phyloP scores from a whole-genome alignment of 1,140 invertebrate species.

The Magallana gigas region DNA sequence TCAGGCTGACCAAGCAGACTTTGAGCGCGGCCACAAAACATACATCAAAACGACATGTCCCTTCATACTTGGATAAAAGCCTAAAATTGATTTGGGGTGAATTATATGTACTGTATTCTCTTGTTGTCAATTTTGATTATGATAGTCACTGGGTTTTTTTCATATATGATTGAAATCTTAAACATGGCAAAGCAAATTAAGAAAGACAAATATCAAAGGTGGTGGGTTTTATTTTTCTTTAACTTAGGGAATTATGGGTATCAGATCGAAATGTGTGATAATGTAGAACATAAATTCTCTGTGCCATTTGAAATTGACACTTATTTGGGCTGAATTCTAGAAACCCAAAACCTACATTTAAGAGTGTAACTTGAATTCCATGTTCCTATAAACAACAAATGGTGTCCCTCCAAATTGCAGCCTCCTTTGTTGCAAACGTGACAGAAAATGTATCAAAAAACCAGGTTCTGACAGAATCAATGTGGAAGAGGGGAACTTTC shows the following conservation, averaged over 20 bases:
- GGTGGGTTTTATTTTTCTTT: conserved; percentile 30
- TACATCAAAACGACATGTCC: conserved; percentile 20
- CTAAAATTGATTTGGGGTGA: conserved; percentile 15
- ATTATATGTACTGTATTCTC: neutral
- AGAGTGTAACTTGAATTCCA: conserved; percentile 28
- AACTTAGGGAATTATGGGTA: conserved; percentile 8
- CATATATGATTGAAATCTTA: neutral
- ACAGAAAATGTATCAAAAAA: conserved; percentile 22
- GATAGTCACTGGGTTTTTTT: neutral
- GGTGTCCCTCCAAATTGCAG: neutral
- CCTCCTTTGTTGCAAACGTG: neutral
- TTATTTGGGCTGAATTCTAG: neutral
- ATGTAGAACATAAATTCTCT: neutral
- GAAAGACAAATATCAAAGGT: neutral
- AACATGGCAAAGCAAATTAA: neutral
- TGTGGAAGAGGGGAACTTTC: neutral
- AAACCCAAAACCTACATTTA: conserved; percentile 21
- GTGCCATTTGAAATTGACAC: conserved; percentile 13
- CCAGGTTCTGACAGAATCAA: neutral
- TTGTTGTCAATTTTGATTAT: neutral
- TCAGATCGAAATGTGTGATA: conserved; percentile 16
- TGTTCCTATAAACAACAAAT: conserved; percentile 10
- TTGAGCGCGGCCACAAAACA: neutral
- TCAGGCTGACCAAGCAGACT: conserved; percentile 26
- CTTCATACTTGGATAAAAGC: conserved; percentile 19